Evolutionary conservation across 2,113 vertebrate species (phyloP), one percentile per base, ranked within the genome.

Genomic region (Trichechus manatus): DNA sequence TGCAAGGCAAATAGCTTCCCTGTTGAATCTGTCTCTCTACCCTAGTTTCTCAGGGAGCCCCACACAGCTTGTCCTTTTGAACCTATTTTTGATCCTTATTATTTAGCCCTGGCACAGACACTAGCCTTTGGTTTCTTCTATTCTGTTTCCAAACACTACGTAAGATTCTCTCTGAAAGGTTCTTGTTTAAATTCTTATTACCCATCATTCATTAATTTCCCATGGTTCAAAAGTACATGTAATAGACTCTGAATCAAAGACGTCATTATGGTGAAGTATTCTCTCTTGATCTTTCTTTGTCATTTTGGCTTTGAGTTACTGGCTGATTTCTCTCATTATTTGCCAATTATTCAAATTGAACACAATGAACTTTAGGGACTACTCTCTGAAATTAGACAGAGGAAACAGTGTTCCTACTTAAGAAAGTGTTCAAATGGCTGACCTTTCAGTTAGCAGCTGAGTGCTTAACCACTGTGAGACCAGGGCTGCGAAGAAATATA

Each of bases 121-220:
- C 66, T 93, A 86, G 53, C 33, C 27, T 96, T 95, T 97, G 14
- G 39, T 70, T 6, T 92, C 47, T 95, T 95, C 93, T 78, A 64
- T 94, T 95, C 47, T 91, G 31, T 89, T 96, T 95, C 83, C 50
- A 96, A 72, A 82, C 64, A 91, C 70, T 15, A 47, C 81, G 59
- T 94, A 93, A 96, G 90, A 89, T 3, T 91, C 47, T 88, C 36
- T 94, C 87, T 93, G 93, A 63, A 93, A 91, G 19, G 6, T 42
- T 93, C 83, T 97, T 94, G 56, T 81, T 97, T n/a, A 39, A 95
- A 88, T 87, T 94, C 92, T 95, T 90, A 94, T 72, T 95, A 66
- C 9, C n/a, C 72, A 83, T 86, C 81, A 89, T 86, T 13, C 81
- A 64, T 68, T 92, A 97, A 85, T 68, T 72, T 94, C 63, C 53